These are phyloP conservation scores for Aspidoscelis tigris DNA, from an alignment of 2,113 vertebrate genomes.

Conservation along the genomic window DNA sequence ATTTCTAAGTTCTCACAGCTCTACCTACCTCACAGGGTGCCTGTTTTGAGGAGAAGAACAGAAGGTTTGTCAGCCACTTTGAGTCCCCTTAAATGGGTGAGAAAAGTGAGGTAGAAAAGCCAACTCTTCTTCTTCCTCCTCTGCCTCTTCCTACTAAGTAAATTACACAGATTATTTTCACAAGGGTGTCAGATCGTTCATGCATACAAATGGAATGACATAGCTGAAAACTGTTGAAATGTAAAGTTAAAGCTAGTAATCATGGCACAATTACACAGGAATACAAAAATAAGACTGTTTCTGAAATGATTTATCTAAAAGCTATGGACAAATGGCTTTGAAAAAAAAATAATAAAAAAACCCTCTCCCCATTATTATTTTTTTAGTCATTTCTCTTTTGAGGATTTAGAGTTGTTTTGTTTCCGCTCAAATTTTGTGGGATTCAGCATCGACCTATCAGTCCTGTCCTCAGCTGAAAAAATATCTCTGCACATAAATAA, in stretches of 20 bases:
- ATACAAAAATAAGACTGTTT: not conserved
- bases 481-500: slow-evolving; percentile 6
- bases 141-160: too few relatives aligned
- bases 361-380: too few relatives aligned
- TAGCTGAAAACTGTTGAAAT: not conserved
- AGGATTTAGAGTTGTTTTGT: not conserved
- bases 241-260: not conserved
- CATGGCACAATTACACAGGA: not conserved
- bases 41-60: too few relatives aligned
- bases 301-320: not conserved
- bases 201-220: not conserved
- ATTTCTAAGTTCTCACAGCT: too few relatives aligned
- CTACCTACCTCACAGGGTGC: too few relatives aligned
- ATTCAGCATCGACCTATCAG: not conserved
- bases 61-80: too few relatives aligned
- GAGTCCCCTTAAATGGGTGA: too few relatives aligned
- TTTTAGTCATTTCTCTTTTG: not conserved
- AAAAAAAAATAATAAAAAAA: not conserved
- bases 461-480: not conserved
- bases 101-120: too few relatives aligned
- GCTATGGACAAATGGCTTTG: not conserved
- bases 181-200: fast-evolving
- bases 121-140: too few relatives aligned
- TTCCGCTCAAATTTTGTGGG: not conserved
- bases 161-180: not conserved